These are phyloP conservation scores for Prionchulus punctatus DNA, from an alignment of 2,888 invertebrate genomes.

Conservation along the genomic window DNA sequence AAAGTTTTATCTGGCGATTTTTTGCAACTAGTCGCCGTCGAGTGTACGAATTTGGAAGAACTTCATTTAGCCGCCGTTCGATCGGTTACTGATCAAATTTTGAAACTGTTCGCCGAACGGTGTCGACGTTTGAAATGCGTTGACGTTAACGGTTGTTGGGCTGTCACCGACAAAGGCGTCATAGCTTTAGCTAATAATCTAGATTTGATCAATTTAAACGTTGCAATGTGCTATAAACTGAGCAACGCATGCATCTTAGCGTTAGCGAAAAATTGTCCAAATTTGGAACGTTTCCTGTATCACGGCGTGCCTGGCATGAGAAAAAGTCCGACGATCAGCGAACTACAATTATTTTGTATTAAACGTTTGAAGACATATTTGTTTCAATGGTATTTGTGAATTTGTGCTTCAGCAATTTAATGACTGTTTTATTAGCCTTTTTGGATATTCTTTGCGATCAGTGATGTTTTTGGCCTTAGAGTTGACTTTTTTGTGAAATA, in stretches of 20 bases:
- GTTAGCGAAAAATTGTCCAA: neutral
- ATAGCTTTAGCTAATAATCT: neutral
- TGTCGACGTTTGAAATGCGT: neutral
- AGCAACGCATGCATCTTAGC: neutral
- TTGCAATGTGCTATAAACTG: neutral
- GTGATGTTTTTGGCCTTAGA: too few relatives aligned
- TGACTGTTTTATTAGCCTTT: too few relatives aligned
- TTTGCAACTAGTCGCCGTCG: neutral
- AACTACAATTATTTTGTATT: neutral
- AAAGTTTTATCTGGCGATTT: neutral
- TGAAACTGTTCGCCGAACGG: neutral
- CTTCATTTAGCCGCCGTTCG: slow-evolving; percentile 6
- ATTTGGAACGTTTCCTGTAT: neutral
- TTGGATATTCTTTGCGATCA: too few relatives aligned
- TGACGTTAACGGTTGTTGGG: slow-evolving; percentile 2
- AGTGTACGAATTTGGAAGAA: slow-evolving; percentile 2
- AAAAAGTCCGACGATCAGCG: neutral
- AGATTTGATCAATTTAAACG: neutral
- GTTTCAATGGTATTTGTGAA: neutral
- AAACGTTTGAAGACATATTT: neutral
- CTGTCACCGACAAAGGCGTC: neutral
- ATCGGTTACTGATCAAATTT: neutral
- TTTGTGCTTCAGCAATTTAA: too few relatives aligned
- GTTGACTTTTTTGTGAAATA: too few relatives aligned
- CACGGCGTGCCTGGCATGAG: neutral